phyloP scores from a whole-genome alignment of 2,888 invertebrate species.

The Lasioglossum vierecki region DNA sequence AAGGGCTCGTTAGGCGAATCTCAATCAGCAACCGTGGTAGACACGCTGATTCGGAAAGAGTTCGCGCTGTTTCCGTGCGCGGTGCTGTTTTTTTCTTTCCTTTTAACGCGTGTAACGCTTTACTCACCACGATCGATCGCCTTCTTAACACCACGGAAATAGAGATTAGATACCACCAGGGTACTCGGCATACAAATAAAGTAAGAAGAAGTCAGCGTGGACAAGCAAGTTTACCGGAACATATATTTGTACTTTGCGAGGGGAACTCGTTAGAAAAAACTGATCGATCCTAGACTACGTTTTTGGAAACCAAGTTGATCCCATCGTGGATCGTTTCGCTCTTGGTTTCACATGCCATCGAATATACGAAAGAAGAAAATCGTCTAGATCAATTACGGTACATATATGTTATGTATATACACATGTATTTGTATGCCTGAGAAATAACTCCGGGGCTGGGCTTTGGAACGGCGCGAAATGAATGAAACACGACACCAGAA shows the following conservation, averaged over 20 bases:
- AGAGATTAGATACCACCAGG: conserved; percentile 36
- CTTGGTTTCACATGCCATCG: conserved; percentile 59
- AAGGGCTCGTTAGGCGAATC: conserved; percentile 14
- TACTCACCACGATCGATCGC: conserved; percentile 59
- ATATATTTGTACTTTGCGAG: conserved; percentile 1
- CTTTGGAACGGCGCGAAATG: conserved; percentile 76
- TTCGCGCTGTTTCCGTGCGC: conserved; percentile 53
- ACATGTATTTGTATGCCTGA: conserved; percentile 37
- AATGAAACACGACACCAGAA: conserved; percentile 37
- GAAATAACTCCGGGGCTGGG: conserved; percentile 79
- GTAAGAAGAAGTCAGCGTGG: not conserved
- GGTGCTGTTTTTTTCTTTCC: conserved; percentile 69
- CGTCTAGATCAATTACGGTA: conserved; percentile 60
- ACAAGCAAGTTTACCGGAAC: not conserved
- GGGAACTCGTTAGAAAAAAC: not conserved
- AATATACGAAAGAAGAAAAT: conserved; percentile 53
- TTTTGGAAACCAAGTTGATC: conserved; percentile 27
- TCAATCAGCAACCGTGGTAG: not conserved
- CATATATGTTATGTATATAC: conserved; percentile 67
- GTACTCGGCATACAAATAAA: conserved; percentile 30
- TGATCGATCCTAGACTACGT: conserved; percentile 20
- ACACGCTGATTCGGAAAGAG: conserved; percentile 25
- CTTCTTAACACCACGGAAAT: conserved; percentile 49
- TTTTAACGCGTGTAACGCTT: conserved; percentile 58
- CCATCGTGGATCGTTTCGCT: conserved; percentile 54